Evolutionary conservation across 2,888 invertebrate genomes (phyloP), one percentile per base, ranked within the genome.

Genomic region (Parochlus steinenii): DNA sequence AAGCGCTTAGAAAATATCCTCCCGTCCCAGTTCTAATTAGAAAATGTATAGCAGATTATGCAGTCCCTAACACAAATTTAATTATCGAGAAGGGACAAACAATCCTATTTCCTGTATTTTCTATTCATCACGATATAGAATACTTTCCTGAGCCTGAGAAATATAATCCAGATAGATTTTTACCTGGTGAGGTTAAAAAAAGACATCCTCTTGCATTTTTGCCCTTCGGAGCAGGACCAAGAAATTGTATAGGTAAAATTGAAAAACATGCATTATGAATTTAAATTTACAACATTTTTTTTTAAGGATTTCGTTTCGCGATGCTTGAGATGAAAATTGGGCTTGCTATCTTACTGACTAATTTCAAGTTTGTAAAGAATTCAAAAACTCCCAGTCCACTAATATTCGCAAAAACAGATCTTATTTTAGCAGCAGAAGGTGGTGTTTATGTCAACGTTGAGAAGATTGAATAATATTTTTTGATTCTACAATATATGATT

Each of bases 1-100:
- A 36, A 14, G 12, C 36, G 2, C 24, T 36, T 3, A n/a, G 36
- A n/a, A 36, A 36, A n/a, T 36, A 24, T 25, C 36, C 36, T 30
- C 36, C 36, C 14, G 36, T 17, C 6, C 30, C 34, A 10, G 29
- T 18, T 10, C 11, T 36, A 5, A 30, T 36, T 17, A n/a, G 36
- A n/a, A 36, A 11, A n/a, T 12, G 17, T 8, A 30, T 30, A 8
- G 27, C 26, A 19, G 26, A 33, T 25, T 33, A 20, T 25, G 7
- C 12, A 7, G 35, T 31, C 11, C 27, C 20, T n/a, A 17, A 33
- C 7, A 20, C 33, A 11, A 11, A 24, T 11, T n/a, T 36, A 5
- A 20, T 30, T 11, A 7, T 36, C 2, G 16, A 23, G 20, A 36
- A 36, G 17, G 36, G 30, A 16, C 11, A 8, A 6, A 24, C 36